These are phyloP conservation scores for Gouania willdenowi DNA, from an alignment of 2,797 vertebrate genomes.

Conservation along the genomic window DNA sequence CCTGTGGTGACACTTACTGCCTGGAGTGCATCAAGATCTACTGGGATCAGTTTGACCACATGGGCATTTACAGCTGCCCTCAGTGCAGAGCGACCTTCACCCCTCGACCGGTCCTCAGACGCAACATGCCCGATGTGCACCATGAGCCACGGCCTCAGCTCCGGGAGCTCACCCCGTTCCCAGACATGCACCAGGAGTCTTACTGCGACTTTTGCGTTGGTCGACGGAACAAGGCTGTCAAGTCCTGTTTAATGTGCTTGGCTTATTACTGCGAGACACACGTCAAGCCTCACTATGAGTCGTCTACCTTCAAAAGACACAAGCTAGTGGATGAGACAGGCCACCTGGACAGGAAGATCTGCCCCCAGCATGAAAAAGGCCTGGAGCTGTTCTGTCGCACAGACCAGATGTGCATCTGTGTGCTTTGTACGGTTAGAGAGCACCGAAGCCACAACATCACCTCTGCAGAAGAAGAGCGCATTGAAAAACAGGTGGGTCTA, in stretches of 20 bases:
- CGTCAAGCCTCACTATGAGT: conserved; percentile 79
- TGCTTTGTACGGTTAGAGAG: conserved; percentile 76
- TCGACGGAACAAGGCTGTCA: conserved; percentile 69
- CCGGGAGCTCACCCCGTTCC: conserved; percentile 53
- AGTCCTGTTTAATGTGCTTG: conserved; percentile 79
- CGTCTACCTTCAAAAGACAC: conserved; percentile 79
- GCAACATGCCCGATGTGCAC: conserved; percentile 68
- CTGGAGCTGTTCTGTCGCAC: conserved; percentile 80
- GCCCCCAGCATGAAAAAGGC: conserved; percentile 79
- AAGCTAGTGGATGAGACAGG: conserved; percentile 80
- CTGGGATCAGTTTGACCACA: conserved; percentile 79
- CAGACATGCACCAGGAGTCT: conserved; percentile 65
- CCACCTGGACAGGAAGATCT: conserved; percentile 79
- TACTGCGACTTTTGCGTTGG: conserved; percentile 81
- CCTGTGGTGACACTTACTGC: conserved; percentile 84
- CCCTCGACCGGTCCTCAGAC: conserved; percentile 73
- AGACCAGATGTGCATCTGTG: conserved; percentile 81
- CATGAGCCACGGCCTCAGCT: conserved; percentile 44
- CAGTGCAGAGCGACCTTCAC: conserved; percentile 79
- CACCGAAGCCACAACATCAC: conserved; percentile 77
- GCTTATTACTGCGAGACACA: conserved; percentile 80
- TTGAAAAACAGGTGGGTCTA: conserved; percentile 70
- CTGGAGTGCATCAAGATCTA: conserved; percentile 81
- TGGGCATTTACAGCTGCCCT: conserved; percentile 77
- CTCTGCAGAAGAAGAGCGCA: conserved; percentile 77